Evolutionary conservation across 1,140 invertebrate species (phyloP).

Genomic region (Ips nitidus): DNA sequence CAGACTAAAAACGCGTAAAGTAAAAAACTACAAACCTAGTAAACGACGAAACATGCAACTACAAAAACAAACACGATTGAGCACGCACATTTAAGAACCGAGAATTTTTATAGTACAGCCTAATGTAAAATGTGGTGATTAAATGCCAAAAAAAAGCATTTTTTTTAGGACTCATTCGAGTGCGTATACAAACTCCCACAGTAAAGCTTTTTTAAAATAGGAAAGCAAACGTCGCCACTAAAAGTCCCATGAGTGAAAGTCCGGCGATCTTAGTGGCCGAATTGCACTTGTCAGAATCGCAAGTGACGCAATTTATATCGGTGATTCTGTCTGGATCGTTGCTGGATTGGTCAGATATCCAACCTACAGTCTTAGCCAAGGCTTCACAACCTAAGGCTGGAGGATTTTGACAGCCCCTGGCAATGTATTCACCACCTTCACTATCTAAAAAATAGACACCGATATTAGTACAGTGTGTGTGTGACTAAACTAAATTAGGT

Average conservation of each 20-base stretch:
- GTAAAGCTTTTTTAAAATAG: conserved; percentile 43
- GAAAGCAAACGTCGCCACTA: conserved; percentile 38
- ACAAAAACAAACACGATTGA: too few relatives aligned
- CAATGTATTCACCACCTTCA: conserved; percentile 52
- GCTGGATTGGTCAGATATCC: conserved; percentile 25
- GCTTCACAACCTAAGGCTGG: conserved; percentile 47
- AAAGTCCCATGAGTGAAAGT: conserved; percentile 35
- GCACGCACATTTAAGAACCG: too few relatives aligned
- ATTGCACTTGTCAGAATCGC: conserved; percentile 46
- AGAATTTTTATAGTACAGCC: too few relatives aligned
- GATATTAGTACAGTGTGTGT: neutral
- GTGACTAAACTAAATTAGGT: conserved; percentile 1
- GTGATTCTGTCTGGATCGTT: conserved; percentile 28
- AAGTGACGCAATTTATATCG: conserved; percentile 41
- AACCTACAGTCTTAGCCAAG: conserved; percentile 49
- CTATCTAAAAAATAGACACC: conserved; percentile 32
- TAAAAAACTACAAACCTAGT: too few relatives aligned
- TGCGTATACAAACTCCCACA: too few relatives aligned
- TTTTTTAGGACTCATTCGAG: too few relatives aligned
- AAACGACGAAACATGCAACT: too few relatives aligned
- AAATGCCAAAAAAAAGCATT: too few relatives aligned
- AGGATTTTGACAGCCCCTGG: conserved; percentile 48
- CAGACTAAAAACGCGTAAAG: too few relatives aligned
- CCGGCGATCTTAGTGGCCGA: conserved; percentile 42
- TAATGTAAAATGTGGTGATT: too few relatives aligned